Conservation (phyloP, 2,888 invertebrate species). For the Celastrina argiolus region DNA sequence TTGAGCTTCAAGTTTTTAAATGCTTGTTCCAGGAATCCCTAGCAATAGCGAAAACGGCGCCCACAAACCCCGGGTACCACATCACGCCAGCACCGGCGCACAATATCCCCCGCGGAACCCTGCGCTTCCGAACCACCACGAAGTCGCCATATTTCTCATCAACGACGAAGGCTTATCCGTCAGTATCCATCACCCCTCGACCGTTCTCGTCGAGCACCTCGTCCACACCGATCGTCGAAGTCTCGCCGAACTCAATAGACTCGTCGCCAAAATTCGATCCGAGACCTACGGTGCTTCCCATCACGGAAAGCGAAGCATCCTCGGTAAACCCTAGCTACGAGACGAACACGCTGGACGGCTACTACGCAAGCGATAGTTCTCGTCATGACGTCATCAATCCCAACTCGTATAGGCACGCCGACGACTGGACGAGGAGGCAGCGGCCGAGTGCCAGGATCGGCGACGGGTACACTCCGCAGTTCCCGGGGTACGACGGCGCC, state of each 20-base stretch:
- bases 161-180: slow-evolving; percentile 47
- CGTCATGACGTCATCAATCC: slow-evolving; percentile 65
- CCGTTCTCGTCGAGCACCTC: slow-evolving; percentile 50
- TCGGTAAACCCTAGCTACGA: slow-evolving; percentile 56
- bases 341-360: slow-evolving; percentile 60
- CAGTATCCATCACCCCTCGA: slow-evolving; percentile 53
- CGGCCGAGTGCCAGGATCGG: slow-evolving; percentile 60
- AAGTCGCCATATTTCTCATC: slow-evolving; percentile 44
- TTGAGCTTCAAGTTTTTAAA: neutral
- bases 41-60: slow-evolving; percentile 82
- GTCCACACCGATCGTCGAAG: slow-evolving; percentile 60
- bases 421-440: slow-evolving; percentile 55
- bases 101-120: slow-evolving; percentile 49
- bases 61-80: slow-evolving; percentile 82
- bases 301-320: slow-evolving; percentile 59
- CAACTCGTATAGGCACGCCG: slow-evolving; percentile 68
- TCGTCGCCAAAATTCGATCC: slow-evolving; percentile 60
- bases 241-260: slow-evolving; percentile 70
- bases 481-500: slow-evolving; percentile 84
- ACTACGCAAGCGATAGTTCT: slow-evolving; percentile 56
- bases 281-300: slow-evolving; percentile 64
- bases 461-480: slow-evolving; percentile 79
- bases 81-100: slow-evolving; percentile 68
- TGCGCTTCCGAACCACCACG: slow-evolving; percentile 55
- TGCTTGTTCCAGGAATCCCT: slow-evolving; percentile 80